Percentiles rank a stretch among this genome's conserved stretches.
phyloP scores from a whole-genome alignment of 23 tunicate species.

The Ascidia mentula region DNA sequence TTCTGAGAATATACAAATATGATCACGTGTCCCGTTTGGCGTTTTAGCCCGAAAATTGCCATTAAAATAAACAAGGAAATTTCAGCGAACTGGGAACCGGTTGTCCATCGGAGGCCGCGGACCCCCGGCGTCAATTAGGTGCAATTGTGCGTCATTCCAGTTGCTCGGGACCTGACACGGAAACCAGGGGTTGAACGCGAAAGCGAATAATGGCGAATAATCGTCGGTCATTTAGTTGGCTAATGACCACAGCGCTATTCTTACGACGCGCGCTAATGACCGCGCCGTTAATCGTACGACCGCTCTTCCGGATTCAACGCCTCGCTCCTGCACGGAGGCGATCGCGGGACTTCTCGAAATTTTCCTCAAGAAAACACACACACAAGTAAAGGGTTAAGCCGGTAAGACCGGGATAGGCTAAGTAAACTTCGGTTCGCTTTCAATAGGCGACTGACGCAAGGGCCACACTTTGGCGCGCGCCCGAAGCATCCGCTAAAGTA shows the following conservation, averaged over 20 bases:
- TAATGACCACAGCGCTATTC: constrained; percentile 6
- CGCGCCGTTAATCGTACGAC: not conserved
- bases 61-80: too few species aligned
- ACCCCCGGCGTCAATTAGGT: not conserved
- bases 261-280: constrained; percentile 7
- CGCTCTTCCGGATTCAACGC: not conserved
- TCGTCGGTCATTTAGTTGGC: not conserved
- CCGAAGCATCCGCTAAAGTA: not conserved
- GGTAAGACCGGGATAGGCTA: not conserved
- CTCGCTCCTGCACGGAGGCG: too few species aligned
- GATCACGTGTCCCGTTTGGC: too few species aligned
- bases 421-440: not conserved
- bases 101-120: not conserved
- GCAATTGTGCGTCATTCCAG: not conserved
- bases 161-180: constrained; percentile 1
- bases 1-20: too few species aligned
- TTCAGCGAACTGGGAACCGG: not conserved
- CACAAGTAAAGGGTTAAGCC: not conserved
- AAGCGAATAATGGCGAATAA: not conserved
- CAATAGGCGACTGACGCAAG: not conserved
- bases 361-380: too few species aligned
- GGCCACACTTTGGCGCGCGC: not conserved
- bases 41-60: too few species aligned
- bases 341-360: too few species aligned
- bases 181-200: not conserved